Base-by-base conservation (phyloP, 2,888 invertebrate species). In the Scelioninae gen. 1 region DNA sequence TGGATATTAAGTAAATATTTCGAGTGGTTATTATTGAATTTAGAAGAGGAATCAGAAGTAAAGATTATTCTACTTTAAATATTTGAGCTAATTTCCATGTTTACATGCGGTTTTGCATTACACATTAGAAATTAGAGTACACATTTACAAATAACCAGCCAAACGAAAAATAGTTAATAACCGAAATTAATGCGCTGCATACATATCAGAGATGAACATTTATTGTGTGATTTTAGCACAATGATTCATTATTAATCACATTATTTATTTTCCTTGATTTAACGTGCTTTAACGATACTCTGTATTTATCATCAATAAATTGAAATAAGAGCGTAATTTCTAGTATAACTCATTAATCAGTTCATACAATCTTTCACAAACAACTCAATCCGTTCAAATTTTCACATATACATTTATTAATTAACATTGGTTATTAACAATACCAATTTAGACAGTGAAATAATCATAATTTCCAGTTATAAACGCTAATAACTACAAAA, bases 261-360 rank as follows among this genome's bases (percentile, higher is more conserved):
- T 63, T 74, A 63, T 74, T 74, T 63, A 74, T 55, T 56, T 63
- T 58, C 65, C 45, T 65, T 58, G 49, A 65, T 65, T 65, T 55
- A 65, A 65, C 32, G 13, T 49, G 53, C 23, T 68, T 49, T 53
- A 69, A 77, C 49, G 34, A 55, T 77, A 51, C 16, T 38, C 53
- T 23, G 32, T 68, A 77, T 66, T 66, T 66, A 66, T 68, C 62
- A 55, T 45, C 68, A 47, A 75, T 75, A 65, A 75, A 69, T 55
- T 60, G 31, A 60, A 75, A 68, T 69, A 77, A 77, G 43, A 34
- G 38, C 43, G 16, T 38, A 68, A 53, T 69, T 62, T 38, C 53
- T 23, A 51, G 38, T 15, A 45, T 55, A 55, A 69, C 58, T 77
- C 77, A 55, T 68, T 77, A 77, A 77, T 69, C 62, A 47, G 38